Conservation (phyloP, 2,888 invertebrate species). For the Anorthoa munda region DNA sequence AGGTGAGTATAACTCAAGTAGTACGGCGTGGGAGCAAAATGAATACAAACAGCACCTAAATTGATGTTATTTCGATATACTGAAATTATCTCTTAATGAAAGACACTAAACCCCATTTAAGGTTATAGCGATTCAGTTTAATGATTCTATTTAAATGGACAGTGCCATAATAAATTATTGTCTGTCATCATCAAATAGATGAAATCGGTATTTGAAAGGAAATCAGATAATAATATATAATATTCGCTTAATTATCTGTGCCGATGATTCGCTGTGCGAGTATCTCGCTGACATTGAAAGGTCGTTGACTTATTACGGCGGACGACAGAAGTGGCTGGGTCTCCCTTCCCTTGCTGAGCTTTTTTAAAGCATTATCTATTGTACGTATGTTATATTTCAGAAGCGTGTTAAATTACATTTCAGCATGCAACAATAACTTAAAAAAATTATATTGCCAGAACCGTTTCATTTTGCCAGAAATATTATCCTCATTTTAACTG, state of each 20-base stretch:
- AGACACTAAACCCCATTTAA: slow-evolving; percentile 74
- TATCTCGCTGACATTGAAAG: slow-evolving; percentile 87
- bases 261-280: slow-evolving; percentile 79
- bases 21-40: slow-evolving; percentile 71
- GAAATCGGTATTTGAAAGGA: slow-evolving; percentile 72
- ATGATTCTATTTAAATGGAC: slow-evolving; percentile 70
- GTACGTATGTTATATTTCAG: slow-evolving; percentile 52
- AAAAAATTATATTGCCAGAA: slow-evolving; percentile 5
- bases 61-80: slow-evolving; percentile 72
- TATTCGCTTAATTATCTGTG: slow-evolving; percentile 78
- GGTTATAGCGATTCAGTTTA: slow-evolving; percentile 70
- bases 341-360: slow-evolving; percentile 78
- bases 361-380: slow-evolving; percentile 67
- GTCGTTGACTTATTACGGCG: slow-evolving; percentile 84
- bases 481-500: slow-evolving; percentile 28
- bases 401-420: slow-evolving; percentile 44
- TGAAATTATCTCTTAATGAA: slow-evolving; percentile 71
- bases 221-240: slow-evolving; percentile 70
- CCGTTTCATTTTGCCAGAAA: background rate
- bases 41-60: slow-evolving; percentile 66
- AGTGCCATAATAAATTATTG: slow-evolving; percentile 71
- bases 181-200: slow-evolving; percentile 72
- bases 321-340: slow-evolving; percentile 77
- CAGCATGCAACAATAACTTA: slow-evolving; percentile 25
- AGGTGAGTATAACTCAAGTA: slow-evolving; percentile 37